Conservation (phyloP, 1,140 invertebrate genomes). For the Euura lappo region DNA sequence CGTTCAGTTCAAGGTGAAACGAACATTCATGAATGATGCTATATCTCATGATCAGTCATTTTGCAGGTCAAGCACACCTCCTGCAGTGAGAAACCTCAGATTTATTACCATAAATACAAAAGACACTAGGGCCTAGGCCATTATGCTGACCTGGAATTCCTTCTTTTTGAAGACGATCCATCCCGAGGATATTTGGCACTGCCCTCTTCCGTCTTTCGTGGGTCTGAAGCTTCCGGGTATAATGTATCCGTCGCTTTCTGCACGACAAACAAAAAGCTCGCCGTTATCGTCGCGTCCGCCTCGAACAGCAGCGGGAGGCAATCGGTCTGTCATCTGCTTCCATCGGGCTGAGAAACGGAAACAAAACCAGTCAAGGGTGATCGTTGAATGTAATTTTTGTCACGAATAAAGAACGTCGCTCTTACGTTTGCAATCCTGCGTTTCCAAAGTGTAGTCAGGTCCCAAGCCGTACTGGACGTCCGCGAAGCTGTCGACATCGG, state of each 20-base stretch:
- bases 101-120: no score
- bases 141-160: conserved; percentile 21
- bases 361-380: no score
- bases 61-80: no score
- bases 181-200: conserved; percentile 17
- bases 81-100: no score
- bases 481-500: conserved; percentile 13
- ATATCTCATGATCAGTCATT: no score
- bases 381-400: no score
- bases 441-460: conserved; percentile 20
- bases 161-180: conserved; percentile 15
- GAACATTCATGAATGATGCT: no score
- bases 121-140: no score
- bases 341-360: conserved; percentile 18
- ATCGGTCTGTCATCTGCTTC: conserved; percentile 12
- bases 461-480: conserved; percentile 24
- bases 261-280: conserved; percentile 21
- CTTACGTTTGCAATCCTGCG: conserved; percentile 25
- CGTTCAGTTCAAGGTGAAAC: no score
- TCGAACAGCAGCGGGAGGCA: conserved; percentile 19
- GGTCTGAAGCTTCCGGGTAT: conserved; percentile 20
- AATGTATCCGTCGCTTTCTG: conserved; percentile 19
- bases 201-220: conserved; percentile 13
- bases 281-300: conserved; percentile 16
- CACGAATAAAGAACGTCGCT: no score